phyloP scores from a whole-genome alignment of 35 echinoderm and acorn worm species.

The Heliocidaris tuberculata region DNA sequence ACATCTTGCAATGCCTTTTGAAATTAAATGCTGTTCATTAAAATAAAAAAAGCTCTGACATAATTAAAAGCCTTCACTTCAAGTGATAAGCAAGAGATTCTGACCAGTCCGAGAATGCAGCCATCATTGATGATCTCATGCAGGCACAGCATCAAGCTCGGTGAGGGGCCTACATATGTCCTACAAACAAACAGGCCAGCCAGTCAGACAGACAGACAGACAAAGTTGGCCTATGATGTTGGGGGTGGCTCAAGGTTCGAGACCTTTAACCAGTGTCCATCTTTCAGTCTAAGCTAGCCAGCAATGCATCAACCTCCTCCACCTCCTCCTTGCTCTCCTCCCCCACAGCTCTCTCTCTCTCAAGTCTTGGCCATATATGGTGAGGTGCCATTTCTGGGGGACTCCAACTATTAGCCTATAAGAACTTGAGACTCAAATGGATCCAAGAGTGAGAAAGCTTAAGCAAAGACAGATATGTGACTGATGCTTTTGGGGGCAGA shows the following conservation, averaged over 20 bases:
- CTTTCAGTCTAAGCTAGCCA: neutral
- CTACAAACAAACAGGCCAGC: neutral
- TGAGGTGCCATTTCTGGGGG: neutral
- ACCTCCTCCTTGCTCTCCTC: neutral
- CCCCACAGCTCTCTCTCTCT: neutral
- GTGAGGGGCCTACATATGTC: neutral
- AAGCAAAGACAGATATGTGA: neutral
- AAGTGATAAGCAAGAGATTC: neutral
- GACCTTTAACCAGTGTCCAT: neutral
- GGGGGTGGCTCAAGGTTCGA: neutral
- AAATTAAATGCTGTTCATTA: neutral
- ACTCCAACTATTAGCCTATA: neutral
- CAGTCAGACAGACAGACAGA: neutral
- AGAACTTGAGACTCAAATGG: slow-evolving; percentile 25
- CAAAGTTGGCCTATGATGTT: neutral
- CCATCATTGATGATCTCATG: neutral
- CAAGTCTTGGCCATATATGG: slow-evolving; percentile 19
- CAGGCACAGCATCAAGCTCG: neutral
- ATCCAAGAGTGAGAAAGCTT: slow-evolving; percentile 21
- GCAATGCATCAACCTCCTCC: slow-evolving; percentile 30
- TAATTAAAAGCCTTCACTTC: neutral
- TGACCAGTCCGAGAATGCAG: neutral
- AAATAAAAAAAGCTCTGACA: neutral
- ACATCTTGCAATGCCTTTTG: neutral
- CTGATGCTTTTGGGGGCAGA: neutral